Base-by-base conservation (phyloP, 2,113 vertebrate genomes). In the Nestor notabilis region DNA sequence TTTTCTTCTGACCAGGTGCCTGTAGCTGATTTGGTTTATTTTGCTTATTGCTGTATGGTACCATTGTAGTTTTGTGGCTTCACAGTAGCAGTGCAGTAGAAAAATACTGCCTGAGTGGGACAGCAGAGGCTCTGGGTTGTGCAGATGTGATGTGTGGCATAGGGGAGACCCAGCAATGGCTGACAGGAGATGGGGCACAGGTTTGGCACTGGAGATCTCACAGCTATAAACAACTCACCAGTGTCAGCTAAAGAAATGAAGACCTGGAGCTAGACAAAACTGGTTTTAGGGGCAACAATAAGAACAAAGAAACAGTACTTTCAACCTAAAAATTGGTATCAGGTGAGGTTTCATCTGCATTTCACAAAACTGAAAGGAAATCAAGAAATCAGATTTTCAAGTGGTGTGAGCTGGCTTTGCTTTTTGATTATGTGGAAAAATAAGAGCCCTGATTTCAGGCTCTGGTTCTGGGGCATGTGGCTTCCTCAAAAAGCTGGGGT, bases 81-180 rank as follows among this genome's bases (percentile, higher is more conserved):
- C 47, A 16, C 17, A 4, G 39, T 11, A 50, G 9, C 0, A 9
- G 39, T 10, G 13, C 20, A 49, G 28, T 7, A 12, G 41, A 85
- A 56, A 63, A 63, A 66, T 6, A n/a, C 8, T 11, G 5, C 11
- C 17, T 19, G 2, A 6, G 50, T 52, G 65, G 52, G 75, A 28
- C 3, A 43, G 53, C 49, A 29, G 35, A 33, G 15, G 31, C 24
- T 49, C 52, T 53, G 43, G 52, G 56, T 44, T 3, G 6, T 35
- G 31, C 37, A 64, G 58, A 19, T 25, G 13, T 0, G 0, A 4
- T 27, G 21, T 31, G 31, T 0, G 1, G 56, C 0, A 1, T 8
- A 37, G 23, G 64, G 50, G 11, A 56, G 17, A 46, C 27, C 31
- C 33, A 21, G 86, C 23, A 14, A 31, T 0, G 3, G 46, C 3